Base-by-base conservation (phyloP, 2,888 invertebrate species). In the Adineta ricciae region DNA sequence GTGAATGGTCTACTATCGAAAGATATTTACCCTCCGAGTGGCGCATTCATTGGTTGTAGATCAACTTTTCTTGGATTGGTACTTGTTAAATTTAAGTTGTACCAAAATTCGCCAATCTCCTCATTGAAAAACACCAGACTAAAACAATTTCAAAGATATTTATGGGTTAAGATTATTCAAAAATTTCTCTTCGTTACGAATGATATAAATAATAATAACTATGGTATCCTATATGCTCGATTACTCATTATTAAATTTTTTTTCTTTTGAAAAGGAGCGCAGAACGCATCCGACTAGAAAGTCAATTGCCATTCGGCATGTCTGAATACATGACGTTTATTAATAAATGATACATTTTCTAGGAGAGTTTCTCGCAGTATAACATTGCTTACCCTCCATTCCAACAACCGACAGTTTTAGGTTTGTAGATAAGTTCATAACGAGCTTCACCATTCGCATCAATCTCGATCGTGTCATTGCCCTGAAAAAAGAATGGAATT, bases 101-200 rank as follows among this genome's bases (percentile, higher is more conserved):
- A 91, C 91, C 91, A 91, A 87, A 90, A 90, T 87, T 91, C 91
- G 27, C 91, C 90, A 11, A 89, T 88, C 84, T 88, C 87, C 14
- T 89, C 88, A 87, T 90, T 88, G 88, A 88, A 90, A 86, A 91
- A 90, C 84, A 89, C 88, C 85, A 91, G 46, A 85, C 88, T 88
- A 86, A 84, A 86, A 3, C 9, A 84, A 64, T 11, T 24, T 14
- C 21, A n/a, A n/a, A 11, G 0, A 9, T 2, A 27, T n/a, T 56
- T 27, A 9, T 8, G 5, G 2, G 11, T 49, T 83, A 54, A 64
- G 21, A 38, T 7, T 5, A 24, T 83, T 49, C 5, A 64, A 19
- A 52, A 24, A 49, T 56, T 4, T 27, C 5, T 64, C 3, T 64
- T 2, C 5, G 11, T 14, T 14, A 27, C 27, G 11, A 56, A 56